These are phyloP conservation scores for Drosophila navojoa DNA, from an alignment of 1,140 invertebrate species.

Conservation along the genomic window DNA sequence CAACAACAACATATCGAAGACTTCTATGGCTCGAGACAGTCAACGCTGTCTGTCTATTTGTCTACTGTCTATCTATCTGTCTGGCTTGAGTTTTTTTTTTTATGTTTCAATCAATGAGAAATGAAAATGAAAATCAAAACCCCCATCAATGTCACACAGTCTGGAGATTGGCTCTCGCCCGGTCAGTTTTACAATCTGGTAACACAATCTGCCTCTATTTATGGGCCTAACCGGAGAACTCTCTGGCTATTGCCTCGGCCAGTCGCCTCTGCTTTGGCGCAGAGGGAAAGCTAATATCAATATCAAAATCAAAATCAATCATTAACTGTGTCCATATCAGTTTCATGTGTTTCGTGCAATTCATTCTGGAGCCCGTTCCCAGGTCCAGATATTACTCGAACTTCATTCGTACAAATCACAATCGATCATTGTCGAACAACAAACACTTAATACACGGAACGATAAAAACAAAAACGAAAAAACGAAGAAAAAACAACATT, in stretches of 20 bases:
- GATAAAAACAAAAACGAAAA: not conserved
- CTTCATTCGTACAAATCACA: slow-evolving; percentile 69
- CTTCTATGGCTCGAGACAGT: slow-evolving; percentile 35
- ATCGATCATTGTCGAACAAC: slow-evolving; percentile 72
- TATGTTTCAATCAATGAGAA: slow-evolving; percentile 76
- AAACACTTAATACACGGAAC: slow-evolving; percentile 36
- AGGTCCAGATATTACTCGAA: slow-evolving; percentile 56
- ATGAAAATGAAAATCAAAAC: slow-evolving; percentile 77
- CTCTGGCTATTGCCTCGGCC: not conserved
- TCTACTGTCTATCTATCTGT: slow-evolving; percentile 20
- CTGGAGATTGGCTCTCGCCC: slow-evolving; percentile 1
- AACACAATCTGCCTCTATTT: slow-evolving; percentile 69
- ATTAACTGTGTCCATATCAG: slow-evolving; percentile 65
- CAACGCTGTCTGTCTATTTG: slow-evolving; percentile 7
- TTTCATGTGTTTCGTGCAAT: slow-evolving; percentile 54
- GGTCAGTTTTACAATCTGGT: slow-evolving; percentile 67
- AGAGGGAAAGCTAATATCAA: slow-evolving; percentile 52
- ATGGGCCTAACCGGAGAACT: slow-evolving; percentile 30
- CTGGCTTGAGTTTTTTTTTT: slow-evolving; percentile 42
- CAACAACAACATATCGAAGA: slow-evolving; percentile 23
- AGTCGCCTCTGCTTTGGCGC: not conserved
- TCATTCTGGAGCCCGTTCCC: slow-evolving; percentile 40
- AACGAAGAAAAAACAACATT: slow-evolving; percentile 32
- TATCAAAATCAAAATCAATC: slow-evolving; percentile 61
- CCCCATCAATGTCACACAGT: slow-evolving; percentile 70